These are phyloP conservation scores for Macrosoma leucophasiata DNA, from an alignment of 2,888 invertebrate genomes.

Conservation along the genomic window DNA sequence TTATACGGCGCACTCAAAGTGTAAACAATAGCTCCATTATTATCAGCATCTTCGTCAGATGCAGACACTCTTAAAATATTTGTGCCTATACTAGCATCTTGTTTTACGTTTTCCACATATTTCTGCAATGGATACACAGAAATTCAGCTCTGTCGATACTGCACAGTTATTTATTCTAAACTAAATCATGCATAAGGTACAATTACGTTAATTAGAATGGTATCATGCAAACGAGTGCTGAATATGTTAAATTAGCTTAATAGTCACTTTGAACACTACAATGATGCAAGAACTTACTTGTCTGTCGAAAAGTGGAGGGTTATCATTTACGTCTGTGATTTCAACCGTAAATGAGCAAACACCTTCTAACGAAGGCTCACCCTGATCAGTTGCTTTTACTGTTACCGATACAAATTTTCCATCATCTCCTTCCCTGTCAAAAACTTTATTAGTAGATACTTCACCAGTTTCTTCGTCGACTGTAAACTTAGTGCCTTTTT, in stretches of 20 bases:
- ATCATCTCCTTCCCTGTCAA: constrained; percentile 97
- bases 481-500: constrained; percentile 95
- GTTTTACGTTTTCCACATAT: constrained; percentile 97
- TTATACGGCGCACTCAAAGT: constrained; percentile 92
- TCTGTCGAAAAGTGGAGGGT: constrained; percentile 95
- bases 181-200: constrained; percentile 22
- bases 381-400: constrained; percentile 98
- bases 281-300: constrained; percentile 91
- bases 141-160: too few relatives aligned
- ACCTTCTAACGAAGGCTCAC: constrained; percentile 97
- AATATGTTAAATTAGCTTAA: not conserved
- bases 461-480: constrained; percentile 97
- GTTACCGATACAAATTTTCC: constrained; percentile 97
- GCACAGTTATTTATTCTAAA: constrained; percentile 36
- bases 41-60: constrained; percentile 97
- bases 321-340: constrained; percentile 98
- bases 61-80: constrained; percentile 96
- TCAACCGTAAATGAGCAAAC: constrained; percentile 99
- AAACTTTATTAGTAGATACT: constrained; percentile 96
- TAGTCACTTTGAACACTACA: constrained; percentile 21
- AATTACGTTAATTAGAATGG: constrained; percentile 23
- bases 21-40: constrained; percentile 96
- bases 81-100: constrained; percentile 96
- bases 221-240: constrained; percentile 36
- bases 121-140: too few relatives aligned